phyloP scores from a whole-genome alignment of 2,797 vertebrate species.

The Microctenopoma steveboyesi region DNA sequence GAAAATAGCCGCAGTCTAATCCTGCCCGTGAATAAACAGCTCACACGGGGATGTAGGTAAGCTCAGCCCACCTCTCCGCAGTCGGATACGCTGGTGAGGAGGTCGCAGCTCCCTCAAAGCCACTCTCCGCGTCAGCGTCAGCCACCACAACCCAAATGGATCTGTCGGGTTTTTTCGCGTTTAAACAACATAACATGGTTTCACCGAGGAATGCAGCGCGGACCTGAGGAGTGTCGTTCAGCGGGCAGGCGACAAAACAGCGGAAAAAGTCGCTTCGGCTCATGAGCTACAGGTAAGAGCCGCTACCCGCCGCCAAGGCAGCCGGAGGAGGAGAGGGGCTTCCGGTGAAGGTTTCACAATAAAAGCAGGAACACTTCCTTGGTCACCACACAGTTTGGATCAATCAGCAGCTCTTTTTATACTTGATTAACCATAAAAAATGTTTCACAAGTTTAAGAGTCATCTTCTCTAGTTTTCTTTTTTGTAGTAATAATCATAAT shows the following conservation, averaged over 20 bases:
- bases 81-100: constrained; percentile 21
- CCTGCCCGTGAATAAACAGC: constrained; percentile 35
- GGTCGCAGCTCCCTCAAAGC: constrained; percentile 28
- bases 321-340: fast-evolving
- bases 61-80: constrained; percentile 57
- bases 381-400: too few relatives aligned
- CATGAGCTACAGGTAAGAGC: constrained; percentile 69
- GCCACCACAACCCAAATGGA: fast-evolving
- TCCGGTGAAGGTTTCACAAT: constrained; percentile 36
- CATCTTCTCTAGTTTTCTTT: too few relatives aligned
- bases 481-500: too few relatives aligned
- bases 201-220: not conserved
- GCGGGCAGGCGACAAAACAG: not conserved
- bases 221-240: not conserved
- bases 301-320: not conserved
- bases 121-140: not conserved
- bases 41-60: constrained; percentile 55
- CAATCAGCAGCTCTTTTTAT: too few relatives aligned
- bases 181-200: not conserved
- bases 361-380: constrained; percentile 6
- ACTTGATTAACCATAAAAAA: too few relatives aligned
- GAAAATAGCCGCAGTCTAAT: constrained; percentile 52
- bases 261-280: constrained; percentile 4
- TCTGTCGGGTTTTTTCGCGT: not conserved
- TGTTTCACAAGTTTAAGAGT: too few relatives aligned